Conservation (phyloP, 2,888 invertebrate genomes). For the Oxytorus armatus region DNA sequence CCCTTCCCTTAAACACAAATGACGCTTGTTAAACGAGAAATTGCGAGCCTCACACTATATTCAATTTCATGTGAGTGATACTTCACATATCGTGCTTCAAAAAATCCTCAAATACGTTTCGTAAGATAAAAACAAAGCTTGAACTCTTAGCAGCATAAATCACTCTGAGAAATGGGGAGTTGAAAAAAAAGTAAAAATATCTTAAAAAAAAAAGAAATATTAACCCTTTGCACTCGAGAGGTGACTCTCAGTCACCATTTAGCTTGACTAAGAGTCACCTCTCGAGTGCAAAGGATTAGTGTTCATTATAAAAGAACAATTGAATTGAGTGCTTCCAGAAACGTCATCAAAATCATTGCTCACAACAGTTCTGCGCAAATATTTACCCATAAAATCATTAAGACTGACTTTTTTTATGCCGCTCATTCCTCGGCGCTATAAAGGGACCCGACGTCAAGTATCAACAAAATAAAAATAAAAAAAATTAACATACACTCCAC, state of each 20-base stretch:
- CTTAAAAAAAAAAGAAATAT: too few relatives aligned
- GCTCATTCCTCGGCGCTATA: background rate
- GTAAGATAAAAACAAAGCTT: background rate
- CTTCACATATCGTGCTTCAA: too few relatives aligned
- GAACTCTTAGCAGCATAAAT: background rate
- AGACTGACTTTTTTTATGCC: background rate
- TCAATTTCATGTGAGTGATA: background rate
- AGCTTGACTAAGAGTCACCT: too few relatives aligned
- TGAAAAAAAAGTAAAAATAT: background rate
- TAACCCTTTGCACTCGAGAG: too few relatives aligned
- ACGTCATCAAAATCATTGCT: too few relatives aligned
- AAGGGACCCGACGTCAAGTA: slow-evolving; percentile 10
- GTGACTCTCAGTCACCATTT: too few relatives aligned
- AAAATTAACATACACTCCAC: slow-evolving; percentile 33
- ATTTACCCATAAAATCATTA: slow-evolving; percentile 6
- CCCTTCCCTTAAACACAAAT: too few relatives aligned
- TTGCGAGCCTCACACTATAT: background rate
- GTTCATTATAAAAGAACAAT: too few relatives aligned
- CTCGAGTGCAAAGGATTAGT: too few relatives aligned
- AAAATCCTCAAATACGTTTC: background rate
- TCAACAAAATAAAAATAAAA: slow-evolving; percentile 14
- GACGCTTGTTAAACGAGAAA: too few relatives aligned
- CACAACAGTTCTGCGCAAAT: slow-evolving; percentile 8
- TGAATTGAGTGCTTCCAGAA: too few relatives aligned
- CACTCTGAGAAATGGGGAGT: background rate